Conservation (phyloP, 2,113 vertebrate genomes). For the Eclectus roratus region DNA sequence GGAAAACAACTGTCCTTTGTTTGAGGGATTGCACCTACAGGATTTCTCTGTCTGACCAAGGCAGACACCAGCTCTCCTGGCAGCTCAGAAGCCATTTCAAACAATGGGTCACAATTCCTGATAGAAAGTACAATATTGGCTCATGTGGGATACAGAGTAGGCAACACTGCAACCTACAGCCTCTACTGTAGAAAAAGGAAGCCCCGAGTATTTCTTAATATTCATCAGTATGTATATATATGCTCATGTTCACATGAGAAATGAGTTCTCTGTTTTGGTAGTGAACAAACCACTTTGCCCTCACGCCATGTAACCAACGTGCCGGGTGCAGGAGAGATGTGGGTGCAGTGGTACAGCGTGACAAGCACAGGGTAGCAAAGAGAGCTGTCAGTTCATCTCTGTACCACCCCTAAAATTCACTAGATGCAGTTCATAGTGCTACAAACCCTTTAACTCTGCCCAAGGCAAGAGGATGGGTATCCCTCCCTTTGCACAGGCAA, state of each 20-base stretch:
- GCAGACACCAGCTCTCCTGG: not conserved
- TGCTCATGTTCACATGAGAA: not conserved
- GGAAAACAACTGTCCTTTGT: not conserved
- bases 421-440: not conserved
- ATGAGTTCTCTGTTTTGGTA: accelerated
- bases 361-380: not conserved
- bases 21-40: not conserved
- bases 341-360: not conserved
- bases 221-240: not conserved
- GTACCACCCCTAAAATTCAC: not conserved
- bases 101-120: not conserved
- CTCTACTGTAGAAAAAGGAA: not conserved
- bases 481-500: not conserved
- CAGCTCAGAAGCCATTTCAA: not conserved
- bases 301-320: accelerated
- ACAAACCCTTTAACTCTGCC: not conserved
- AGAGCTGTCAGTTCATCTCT: not conserved
- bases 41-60: not conserved
- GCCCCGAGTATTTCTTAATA: not conserved
- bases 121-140: accelerated
- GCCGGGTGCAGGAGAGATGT: not conserved
- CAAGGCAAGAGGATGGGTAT: not conserved
- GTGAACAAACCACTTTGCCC: not conserved
- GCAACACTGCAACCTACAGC: not conserved
- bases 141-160: accelerated